Evolutionary conservation across 1,140 invertebrate species (phyloP), one percentile per base, ranked within the genome.

Genomic region (Rhagoletis pomonella): DNA sequence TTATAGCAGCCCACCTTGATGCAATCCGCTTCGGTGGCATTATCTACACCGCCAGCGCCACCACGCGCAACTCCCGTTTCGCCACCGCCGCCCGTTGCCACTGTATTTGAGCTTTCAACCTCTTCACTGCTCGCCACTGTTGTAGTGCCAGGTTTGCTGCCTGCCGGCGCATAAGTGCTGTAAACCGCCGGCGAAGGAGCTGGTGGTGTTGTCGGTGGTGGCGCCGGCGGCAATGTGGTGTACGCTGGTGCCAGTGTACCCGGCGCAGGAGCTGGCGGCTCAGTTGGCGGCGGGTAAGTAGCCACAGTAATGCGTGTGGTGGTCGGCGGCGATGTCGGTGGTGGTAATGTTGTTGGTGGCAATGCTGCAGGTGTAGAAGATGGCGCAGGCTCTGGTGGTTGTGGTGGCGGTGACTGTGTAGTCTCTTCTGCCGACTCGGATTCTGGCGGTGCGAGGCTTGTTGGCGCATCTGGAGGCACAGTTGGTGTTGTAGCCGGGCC

Each of bases 1-100:
- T 97, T 96, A 88, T 95, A 94, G 92, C 97, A 98, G 88, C 94
- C 89, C 58, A 93, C 91, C 90, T 94, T 94, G 64, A 94, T 94
- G 91, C 96, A 96, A 91, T 95, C 95, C 88, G 92, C 88, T 67
- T 91, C 90, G 59, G 88, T 89, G 39, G 89, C 88, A 85, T 93
- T 93, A 55, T 91, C 92, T 77, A 90, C 89, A 14, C 88, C 90
- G 44, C 88, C 86, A 47, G 65, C 59, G 10, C 65, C 69, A 50
- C 88, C 81, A 17, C 58, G 84, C 10, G 84, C 59, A 29, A 67
- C 67, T 10, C 58, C 84, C 29, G 84, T 62, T 60, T 62, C 84
- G 39, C 50, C 67, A 19, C 69, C n/a, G n/a, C n/a, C n/a, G n/a
- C n/a, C 87, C 4, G 87, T 88, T 42, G 90, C 89, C 4, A 92